phyloP scores from a whole-genome alignment of 2,113 vertebrate species.

The Oreotragus oreotragus region DNA sequence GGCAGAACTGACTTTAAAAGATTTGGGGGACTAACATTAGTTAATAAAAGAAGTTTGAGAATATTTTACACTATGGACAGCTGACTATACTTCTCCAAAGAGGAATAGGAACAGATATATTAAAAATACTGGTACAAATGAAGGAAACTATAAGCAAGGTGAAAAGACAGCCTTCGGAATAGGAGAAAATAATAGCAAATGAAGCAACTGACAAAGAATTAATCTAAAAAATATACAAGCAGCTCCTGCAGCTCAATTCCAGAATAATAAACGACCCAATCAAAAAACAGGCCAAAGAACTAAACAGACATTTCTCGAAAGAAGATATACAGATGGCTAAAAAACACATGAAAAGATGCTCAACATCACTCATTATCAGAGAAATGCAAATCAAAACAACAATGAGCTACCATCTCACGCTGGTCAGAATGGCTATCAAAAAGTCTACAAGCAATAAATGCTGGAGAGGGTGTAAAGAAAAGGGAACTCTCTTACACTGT shows the following conservation, averaged over 20 bases:
- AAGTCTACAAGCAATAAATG: not conserved
- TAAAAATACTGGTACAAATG: not conserved
- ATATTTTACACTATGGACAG: not conserved
- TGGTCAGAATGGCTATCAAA: fast-evolving
- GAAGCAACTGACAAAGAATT: not conserved
- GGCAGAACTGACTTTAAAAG: not conserved
- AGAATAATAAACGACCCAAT: not conserved
- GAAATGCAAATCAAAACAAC: not conserved
- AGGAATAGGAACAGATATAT: not conserved
- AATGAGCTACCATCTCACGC: not conserved
- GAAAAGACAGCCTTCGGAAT: not conserved
- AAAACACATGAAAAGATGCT: not conserved
- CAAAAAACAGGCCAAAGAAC: not conserved
- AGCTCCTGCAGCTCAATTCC: not conserved
- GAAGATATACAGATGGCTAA: not conserved
- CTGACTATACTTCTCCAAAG: not conserved
- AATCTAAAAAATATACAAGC: not conserved
- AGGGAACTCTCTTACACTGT: not conserved
- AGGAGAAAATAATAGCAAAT: not conserved
- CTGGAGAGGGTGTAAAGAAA: not conserved
- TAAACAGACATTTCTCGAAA: not conserved
- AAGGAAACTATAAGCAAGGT: not conserved
- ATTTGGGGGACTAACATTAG: not conserved
- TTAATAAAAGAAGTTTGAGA: not conserved
- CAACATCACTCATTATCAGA: not conserved